Percentiles rank a stretch among this genome's conserved stretches.
Conservation (phyloP, 1,140 invertebrate genomes). For the Ceratina japonica region DNA sequence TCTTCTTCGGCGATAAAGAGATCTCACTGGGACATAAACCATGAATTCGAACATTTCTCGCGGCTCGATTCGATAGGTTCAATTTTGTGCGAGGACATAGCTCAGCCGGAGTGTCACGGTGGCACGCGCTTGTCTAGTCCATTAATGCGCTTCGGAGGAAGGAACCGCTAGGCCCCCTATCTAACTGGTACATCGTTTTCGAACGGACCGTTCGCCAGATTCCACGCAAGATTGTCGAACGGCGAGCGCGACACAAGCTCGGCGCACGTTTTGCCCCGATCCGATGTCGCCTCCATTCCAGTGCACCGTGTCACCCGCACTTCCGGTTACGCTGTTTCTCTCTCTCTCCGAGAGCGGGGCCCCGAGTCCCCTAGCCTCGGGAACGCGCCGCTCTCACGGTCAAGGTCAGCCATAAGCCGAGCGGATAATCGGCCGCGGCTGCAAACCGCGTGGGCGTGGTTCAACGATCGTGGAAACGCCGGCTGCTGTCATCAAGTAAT, state of each 20-base stretch:
- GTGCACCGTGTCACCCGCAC: conserved; percentile 46
- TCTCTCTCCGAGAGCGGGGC: background rate
- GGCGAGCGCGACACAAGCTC: background rate
- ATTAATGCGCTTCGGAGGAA: conserved; percentile 46
- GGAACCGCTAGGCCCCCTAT: conserved; percentile 64
- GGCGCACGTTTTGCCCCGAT: background rate
- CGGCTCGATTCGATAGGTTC: no score
- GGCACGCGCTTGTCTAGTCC: conserved; percentile 54
- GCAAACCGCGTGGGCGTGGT: conserved; percentile 33
- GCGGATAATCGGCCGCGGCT: conserved; percentile 36
- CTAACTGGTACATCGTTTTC: conserved; percentile 69
- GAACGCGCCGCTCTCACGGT: conserved; percentile 34
- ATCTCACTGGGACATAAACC: no score
- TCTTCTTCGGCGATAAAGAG: no score
- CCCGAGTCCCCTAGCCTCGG: conserved; percentile 14
- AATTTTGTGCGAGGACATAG: no score
- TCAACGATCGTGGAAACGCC: conserved; percentile 26
- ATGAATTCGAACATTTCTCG: no score
- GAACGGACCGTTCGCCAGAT: conserved; percentile 65
- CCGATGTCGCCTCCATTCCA: conserved; percentile 28
- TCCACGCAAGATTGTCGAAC: conserved; percentile 57
- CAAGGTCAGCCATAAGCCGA: conserved; percentile 45
- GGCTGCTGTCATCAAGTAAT: no score
- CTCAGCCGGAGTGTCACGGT: background rate
- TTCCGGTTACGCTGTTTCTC: conserved; percentile 47